Evolutionary conservation across 2,797 vertebrate genomes (phyloP).

Genomic region (Poecilia velifera): DNA sequence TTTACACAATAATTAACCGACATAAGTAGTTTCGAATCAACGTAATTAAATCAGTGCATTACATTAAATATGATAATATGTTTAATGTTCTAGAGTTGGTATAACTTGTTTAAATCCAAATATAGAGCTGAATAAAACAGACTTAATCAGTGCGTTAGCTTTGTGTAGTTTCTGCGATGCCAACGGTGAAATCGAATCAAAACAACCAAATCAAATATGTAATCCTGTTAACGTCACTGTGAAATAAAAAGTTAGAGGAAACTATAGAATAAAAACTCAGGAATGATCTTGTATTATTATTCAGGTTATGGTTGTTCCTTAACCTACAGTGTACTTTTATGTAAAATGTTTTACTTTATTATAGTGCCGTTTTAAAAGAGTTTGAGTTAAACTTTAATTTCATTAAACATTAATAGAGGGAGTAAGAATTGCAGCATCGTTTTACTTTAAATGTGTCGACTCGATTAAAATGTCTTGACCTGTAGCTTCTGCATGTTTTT

Average conservation of each 20-base stretch:
- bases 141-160: not conserved
- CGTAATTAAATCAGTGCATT: not conserved
- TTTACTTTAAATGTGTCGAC: not conserved
- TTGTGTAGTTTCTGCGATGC: not conserved
- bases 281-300: not conserved
- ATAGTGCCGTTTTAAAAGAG: not conserved
- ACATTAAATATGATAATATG: not conserved
- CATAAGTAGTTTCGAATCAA: slow-evolving; percentile 5
- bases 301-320: not conserved
- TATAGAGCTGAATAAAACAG: not conserved
- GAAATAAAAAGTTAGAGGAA: not conserved
- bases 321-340: not conserved
- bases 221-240: not conserved
- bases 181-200: not conserved
- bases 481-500: not conserved
- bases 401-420: not conserved
- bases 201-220: not conserved
- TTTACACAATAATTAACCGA: not conserved
- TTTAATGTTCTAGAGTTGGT: not conserved
- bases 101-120: slow-evolving; percentile 1
- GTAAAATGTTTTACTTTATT: not conserved
- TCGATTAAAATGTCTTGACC: not conserved
- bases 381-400: not conserved
- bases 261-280: not conserved
- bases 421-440: not conserved